Conservation (phyloP, 2,797 vertebrate genomes). For the Galaxias olidus region DNA sequence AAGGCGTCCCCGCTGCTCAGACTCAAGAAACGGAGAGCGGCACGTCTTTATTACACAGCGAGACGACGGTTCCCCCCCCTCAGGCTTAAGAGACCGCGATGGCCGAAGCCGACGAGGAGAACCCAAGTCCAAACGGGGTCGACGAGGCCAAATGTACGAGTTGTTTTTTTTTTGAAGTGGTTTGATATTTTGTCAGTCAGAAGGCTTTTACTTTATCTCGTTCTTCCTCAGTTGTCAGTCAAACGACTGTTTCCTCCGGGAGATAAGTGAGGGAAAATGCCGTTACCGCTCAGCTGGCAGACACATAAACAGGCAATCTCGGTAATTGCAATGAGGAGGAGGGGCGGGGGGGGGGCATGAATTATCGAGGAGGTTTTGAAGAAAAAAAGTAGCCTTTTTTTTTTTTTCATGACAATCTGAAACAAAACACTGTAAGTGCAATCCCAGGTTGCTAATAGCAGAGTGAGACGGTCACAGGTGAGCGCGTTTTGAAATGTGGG, state of each 20-base stretch:
- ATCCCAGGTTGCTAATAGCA: no score
- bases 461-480: no score
- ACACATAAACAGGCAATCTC: constrained; percentile 3
- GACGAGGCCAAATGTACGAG: neutral
- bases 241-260: constrained; percentile 8
- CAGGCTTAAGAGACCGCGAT: constrained; percentile 2
- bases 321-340: constrained; percentile 10
- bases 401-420: no score
- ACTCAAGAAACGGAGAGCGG: neutral
- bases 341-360: constrained; percentile 11
- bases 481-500: no score
- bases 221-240: constrained; percentile 21
- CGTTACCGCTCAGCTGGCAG: constrained; percentile 7
- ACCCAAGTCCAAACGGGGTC: constrained; percentile 19
- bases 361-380: no score
- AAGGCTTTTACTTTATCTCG: neutral
- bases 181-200: constrained; percentile 10
- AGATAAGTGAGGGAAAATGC: constrained; percentile 6
- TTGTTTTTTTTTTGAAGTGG: neutral
- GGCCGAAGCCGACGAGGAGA: neutral
- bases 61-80: neutral
- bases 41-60: neutral
- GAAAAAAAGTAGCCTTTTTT: no score
- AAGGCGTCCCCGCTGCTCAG: no score
- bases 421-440: no score